Conservation (phyloP, 2,797 vertebrate species). For the Melanotaenia maccullochi region DNA sequence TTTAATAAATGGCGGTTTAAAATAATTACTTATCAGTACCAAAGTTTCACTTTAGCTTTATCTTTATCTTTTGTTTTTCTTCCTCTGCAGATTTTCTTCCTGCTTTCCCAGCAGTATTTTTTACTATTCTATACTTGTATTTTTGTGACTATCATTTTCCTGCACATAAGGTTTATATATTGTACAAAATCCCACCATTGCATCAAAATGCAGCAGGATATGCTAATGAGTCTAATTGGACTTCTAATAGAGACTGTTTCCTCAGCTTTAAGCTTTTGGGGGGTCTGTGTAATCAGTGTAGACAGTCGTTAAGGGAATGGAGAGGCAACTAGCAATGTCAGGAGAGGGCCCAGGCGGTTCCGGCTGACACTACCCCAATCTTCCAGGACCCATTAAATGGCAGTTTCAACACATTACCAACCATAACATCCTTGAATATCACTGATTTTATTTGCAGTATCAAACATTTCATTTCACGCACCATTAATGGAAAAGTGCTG, state of each 20-base stretch:
- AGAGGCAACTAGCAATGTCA: slow-evolving; percentile 99
- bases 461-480: slow-evolving; percentile 99
- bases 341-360: slow-evolving; percentile 99
- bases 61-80: neutral
- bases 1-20: too few relatives aligned
- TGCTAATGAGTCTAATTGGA: slow-evolving; percentile 99
- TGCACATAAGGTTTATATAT: slow-evolving; percentile 76
- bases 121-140: neutral
- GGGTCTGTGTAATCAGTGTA: slow-evolving; percentile 99
- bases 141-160: slow-evolving; percentile 63
- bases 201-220: slow-evolving; percentile 98
- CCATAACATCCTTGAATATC: slow-evolving; percentile 99
- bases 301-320: slow-evolving; percentile 99
- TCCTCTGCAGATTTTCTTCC: neutral
- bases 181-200: slow-evolving; percentile 84
- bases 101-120: neutral
- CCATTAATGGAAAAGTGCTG: slow-evolving; percentile 99
- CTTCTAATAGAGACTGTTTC: slow-evolving; percentile 99
- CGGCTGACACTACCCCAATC: slow-evolving; percentile 99
- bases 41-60: too few relatives aligned
- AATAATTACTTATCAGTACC: neutral
- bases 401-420: slow-evolving; percentile 99
- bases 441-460: slow-evolving; percentile 99
- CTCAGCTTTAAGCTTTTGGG: slow-evolving; percentile 97
- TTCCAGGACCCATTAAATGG: slow-evolving; percentile 99